Evolutionary conservation across 2,888 invertebrate species (phyloP), one percentile per base, ranked within the genome.

Genomic region (Hemicrepidius hirtus): DNA sequence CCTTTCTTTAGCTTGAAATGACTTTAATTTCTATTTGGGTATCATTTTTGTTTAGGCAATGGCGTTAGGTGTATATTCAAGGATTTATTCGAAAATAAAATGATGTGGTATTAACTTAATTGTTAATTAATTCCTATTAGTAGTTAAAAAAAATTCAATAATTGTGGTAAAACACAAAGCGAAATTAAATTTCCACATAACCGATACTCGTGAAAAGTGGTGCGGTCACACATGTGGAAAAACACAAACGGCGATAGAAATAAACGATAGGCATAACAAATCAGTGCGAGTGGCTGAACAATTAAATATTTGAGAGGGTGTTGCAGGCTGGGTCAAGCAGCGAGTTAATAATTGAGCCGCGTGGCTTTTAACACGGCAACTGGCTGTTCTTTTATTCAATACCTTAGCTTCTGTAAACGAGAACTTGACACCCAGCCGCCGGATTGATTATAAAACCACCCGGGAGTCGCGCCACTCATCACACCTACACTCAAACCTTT

Each of bases 351-450:
- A 86, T 86, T 86, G 85, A 86, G 80, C 82, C 83, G 84, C 84
- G 85, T 85, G 85, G 86, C 86, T 86, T 86, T 86, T 86, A 86
- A 86, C 86, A 86, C 86, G 82, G 85, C 84, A 83, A 83, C 82
- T 83, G 84, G 80, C 85, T 85, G 81, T 83, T 86, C 86, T 86
- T 86, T 86, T 86, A 86, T 86, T 86, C 86, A 86, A 79, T 77
- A 85, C 83, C 84, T 84, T 81, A 83, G 85, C 84, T 85, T 84
- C 85, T 83, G 84, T 84, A 85, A 85, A 86, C 85, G 85, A 83
- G 84, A 85, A 86, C 85, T 86, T 86, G 86, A 86, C 86, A 86
- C 86, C 85, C 85, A 81, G 83, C 83, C 83, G 80, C 81, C 81
- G 83, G 84, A 84, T 84, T 85, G 85, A 85, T 85, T 84, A 84